Base-by-base conservation (phyloP, 2,113 vertebrate genomes). In the Apodemus sylvaticus region DNA sequence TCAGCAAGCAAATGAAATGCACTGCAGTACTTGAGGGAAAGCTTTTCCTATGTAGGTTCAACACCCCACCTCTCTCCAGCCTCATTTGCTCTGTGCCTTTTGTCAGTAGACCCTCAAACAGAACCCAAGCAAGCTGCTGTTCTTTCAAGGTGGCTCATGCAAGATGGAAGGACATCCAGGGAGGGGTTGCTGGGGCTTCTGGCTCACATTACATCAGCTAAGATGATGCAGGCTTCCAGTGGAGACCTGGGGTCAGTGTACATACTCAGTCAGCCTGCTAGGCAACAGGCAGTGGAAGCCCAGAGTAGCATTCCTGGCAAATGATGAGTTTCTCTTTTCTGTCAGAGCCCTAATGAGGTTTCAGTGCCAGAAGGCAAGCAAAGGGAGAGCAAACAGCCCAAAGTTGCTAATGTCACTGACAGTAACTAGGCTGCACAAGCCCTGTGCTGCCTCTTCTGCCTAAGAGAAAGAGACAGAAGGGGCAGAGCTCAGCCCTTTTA, bases 311-410 rank as follows among this genome's bases (percentile, higher is more conserved):
- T 95, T 93, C 91, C 96, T 96, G 92, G 92, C 83, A 95, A 95
- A 90, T 0, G 31, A 90, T 90, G 94, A 86, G 60, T 95, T 88
- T 91, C 68, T 90, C 81, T 97, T 90, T 97, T 92, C 93, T 97
- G 89, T 89, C 92, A 73, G 76, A 85, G 60, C 17, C 94, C 94
- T 97, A 96, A 97, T 97, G 97, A 94, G 93, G 95, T 94, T 95
- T 97, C 79, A 96, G 96, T 91, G 94, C 94, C 95, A 95, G 90
- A 42, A 97, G 94, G 91, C 77, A 93, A 93, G 86, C 71, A 94
- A 91, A 94, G n/a, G 82, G 91, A 94, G 93, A 70, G 82, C 68
- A 95, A 96, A 92, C 82, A 93, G 81, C 66, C 96, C 78, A 48
- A n/a, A 96, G 94, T 86, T n/a, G 62, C 76, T 94, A 78, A 89